Evolutionary conservation across 2,113 vertebrate species (phyloP).

Genomic region (Uropsilus gracilis): DNA sequence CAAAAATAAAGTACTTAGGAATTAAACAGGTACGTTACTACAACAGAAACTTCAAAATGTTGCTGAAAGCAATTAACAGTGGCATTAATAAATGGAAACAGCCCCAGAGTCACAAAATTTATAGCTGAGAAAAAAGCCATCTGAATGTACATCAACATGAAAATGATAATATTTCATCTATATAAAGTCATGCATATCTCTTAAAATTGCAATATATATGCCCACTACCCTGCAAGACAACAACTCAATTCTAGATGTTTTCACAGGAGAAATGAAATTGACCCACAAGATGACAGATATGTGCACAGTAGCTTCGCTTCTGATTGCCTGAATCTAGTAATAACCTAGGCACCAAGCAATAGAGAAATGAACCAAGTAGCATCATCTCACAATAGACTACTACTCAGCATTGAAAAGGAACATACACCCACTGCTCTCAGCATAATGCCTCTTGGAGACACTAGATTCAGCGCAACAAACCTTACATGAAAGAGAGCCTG

Average conservation of each 20-base stretch:
- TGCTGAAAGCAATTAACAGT: neutral
- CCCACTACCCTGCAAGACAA: neutral
- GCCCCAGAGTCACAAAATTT: neutral
- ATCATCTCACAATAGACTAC: neutral
- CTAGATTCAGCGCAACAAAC: neutral
- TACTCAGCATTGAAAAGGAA: neutral
- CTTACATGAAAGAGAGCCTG: neutral
- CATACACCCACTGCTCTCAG: neutral
- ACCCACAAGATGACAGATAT: neutral
- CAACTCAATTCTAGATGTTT: neutral
- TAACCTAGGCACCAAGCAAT: neutral
- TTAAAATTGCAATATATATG: too few species aligned
- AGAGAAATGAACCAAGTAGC: neutral
- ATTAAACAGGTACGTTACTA: neutral
- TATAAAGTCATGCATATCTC: neutral
- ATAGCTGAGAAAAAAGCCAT: neutral
- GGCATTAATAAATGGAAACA: neutral
- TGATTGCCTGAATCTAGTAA: neutral
- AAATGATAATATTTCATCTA: neutral
- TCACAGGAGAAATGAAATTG: neutral
- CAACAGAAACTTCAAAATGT: neutral
- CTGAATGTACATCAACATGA: neutral
- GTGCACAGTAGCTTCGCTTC: neutral
- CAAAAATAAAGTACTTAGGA: neutral
- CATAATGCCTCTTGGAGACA: neutral